Evolutionary conservation across 2,113 vertebrate species (phyloP).

Genomic region (Fregata magnificens): DNA sequence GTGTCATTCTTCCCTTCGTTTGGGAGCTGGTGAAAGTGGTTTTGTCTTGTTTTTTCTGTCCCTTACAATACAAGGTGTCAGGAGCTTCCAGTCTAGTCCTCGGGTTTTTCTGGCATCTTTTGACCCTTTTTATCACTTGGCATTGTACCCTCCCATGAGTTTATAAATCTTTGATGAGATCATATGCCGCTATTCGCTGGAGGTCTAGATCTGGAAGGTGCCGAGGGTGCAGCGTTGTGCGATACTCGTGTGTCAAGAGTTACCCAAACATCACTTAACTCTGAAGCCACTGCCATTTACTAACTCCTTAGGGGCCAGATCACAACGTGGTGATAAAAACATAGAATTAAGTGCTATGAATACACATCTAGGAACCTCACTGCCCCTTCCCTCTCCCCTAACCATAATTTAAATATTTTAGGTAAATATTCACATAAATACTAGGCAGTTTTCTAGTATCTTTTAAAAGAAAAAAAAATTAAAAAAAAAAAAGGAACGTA

Average conservation of each 20-base stretch:
- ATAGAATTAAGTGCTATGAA: neutral
- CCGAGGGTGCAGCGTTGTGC: neutral
- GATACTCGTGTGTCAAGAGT: neutral
- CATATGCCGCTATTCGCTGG: neutral
- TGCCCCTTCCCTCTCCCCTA: neutral
- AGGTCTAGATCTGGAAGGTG: neutral
- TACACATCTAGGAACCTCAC: accelerated
- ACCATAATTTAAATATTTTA: neutral
- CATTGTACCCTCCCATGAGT: neutral
- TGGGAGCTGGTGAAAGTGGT: neutral
- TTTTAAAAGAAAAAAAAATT: neutral
- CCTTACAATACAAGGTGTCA: neutral
- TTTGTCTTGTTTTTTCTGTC: neutral
- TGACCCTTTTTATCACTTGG: neutral
- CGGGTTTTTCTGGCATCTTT: neutral
- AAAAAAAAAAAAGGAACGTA: neutral
- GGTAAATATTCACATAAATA: neutral
- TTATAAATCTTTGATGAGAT: neutral
- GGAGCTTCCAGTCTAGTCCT: neutral
- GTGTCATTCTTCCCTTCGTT: neutral
- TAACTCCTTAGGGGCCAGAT: neutral
- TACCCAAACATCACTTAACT: neutral
- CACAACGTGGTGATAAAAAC: neutral
- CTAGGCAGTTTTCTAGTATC: neutral
- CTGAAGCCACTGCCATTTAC: neutral